These are phyloP conservation scores for Xiphias gladius DNA, from an alignment of 2,113 vertebrate species.

Conservation along the genomic window DNA sequence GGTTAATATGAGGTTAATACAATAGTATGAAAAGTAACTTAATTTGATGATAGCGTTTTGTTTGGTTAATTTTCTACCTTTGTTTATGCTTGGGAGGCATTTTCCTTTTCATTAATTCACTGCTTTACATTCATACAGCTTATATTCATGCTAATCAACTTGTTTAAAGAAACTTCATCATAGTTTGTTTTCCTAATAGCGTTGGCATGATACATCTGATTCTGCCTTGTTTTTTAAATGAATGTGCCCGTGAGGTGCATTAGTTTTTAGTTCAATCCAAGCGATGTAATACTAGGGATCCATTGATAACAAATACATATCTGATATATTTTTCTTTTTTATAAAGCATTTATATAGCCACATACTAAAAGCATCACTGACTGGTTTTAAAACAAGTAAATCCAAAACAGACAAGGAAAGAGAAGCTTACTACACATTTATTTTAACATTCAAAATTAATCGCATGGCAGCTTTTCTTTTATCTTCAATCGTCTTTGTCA, in stretches of 20 bases:
- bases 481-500: slow-evolving; percentile 33
- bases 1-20: slow-evolving; percentile 66
- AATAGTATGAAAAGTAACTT: slow-evolving; percentile 39
- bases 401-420: slow-evolving; percentile 12
- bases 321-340: slow-evolving; percentile 24
- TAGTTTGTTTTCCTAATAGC: background rate
- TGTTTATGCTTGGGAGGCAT: slow-evolving; percentile 28
- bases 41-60: slow-evolving; percentile 35
- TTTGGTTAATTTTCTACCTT: slow-evolving; percentile 33
- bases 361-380: slow-evolving; percentile 3
- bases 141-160: slow-evolving; percentile 41
- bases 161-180: slow-evolving; percentile 38
- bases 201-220: background rate
- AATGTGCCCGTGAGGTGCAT: background rate
- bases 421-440: slow-evolving; percentile 3
- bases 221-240: slow-evolving; percentile 4
- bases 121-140: slow-evolving; percentile 21
- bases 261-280: background rate
- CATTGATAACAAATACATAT: background rate
- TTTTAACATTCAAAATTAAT: slow-evolving; percentile 16
- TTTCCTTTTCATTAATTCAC: slow-evolving; percentile 31
- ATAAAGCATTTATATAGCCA: slow-evolving; percentile 1
- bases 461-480: slow-evolving; percentile 21
- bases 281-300: background rate
- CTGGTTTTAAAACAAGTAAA: slow-evolving; percentile 32